Evolutionary conservation across 1,140 invertebrate species (phyloP), one percentile per base, ranked within the genome.

Genomic region (Radopholus similis): DNA sequence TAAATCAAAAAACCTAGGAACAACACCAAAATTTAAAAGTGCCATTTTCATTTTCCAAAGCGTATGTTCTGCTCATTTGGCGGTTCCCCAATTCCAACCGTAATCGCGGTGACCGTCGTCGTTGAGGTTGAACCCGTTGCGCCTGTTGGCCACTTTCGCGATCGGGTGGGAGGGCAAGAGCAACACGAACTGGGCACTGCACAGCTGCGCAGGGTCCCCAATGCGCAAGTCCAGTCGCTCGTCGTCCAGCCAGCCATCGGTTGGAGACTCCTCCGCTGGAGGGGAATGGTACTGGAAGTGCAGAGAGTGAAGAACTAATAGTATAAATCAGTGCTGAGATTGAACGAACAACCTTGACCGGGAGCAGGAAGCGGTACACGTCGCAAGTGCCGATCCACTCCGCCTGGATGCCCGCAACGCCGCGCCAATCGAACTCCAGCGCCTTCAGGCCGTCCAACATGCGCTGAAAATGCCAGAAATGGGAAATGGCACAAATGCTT

Each of bases 341-440:
- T 42, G 38, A 40, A 40, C n/a, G n/a, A 11, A 28, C 53, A 59
- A 83, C 83, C 72, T 79, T 75, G 55, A 90, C 57, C 73, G 87
- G 80, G 85, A 95, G 89, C 77, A 89, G 87, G 75, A 95, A 86
- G 66, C 86, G 86, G 68, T 87, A 87, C 5, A 93, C 94, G 84
- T 89, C 87, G 80, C 91, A 95, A 70, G 92, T 87, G 8, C 94
- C 94, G 75, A 99, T 94, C 95, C 95, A 98, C 83, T 95, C 88
- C 72, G 88, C 88, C 85, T 99, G 96, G 60, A 95, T 84, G 74
- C 89, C 89, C 32, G 90, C 89, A 23, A 98, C 89, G 83, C 97
- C 92, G 69, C 85, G 87, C 88, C 88, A 89, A 55, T 87, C 78
- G 4, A 83, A 75, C 57, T 71, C 34, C 49, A 66, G 83, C 84